These are phyloP conservation scores for Ostrea edulis DNA, from an alignment of 1,140 invertebrate species.

Conservation along the genomic window DNA sequence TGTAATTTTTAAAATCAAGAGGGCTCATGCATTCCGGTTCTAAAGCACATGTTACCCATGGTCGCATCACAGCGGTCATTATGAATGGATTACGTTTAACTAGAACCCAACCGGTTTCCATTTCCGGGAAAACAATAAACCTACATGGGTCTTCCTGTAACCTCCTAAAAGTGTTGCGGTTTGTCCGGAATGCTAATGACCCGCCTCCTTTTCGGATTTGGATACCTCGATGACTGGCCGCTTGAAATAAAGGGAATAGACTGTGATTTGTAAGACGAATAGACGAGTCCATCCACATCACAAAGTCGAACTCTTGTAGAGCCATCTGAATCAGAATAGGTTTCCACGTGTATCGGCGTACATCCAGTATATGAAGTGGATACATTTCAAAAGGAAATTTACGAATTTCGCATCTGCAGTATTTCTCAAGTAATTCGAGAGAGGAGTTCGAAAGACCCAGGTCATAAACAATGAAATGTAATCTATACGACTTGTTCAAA, in stretches of 20 bases:
- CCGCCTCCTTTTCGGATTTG: conserved; percentile 23
- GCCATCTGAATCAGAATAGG: conserved; percentile 38
- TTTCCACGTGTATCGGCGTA: conserved; percentile 37
- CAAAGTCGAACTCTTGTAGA: conserved; percentile 33
- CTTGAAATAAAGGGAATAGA: conserved; percentile 6
- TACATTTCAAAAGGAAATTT: conserved; percentile 30
- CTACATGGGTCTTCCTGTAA: conserved; percentile 38
- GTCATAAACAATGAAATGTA: conserved; percentile 46
- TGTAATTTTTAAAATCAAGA: neutral
- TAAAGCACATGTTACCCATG: conserved; percentile 46
- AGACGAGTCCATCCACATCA: conserved; percentile 47
- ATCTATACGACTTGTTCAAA: neutral
- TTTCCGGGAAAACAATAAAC: conserved; percentile 32
- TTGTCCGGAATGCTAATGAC: conserved; percentile 6
- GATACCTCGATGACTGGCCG: neutral
- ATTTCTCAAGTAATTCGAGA: neutral
- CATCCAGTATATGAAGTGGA: neutral
- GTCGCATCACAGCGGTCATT: conserved; percentile 30
- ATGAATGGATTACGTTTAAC: neutral
- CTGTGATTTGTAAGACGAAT: conserved; percentile 1
- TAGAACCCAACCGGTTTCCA: conserved; percentile 39
- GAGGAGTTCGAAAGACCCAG: conserved; percentile 32
- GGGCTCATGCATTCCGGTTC: conserved; percentile 34
- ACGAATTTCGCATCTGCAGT: conserved; percentile 42
- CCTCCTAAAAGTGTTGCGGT: conserved; percentile 23